phyloP scores from a whole-genome alignment of 2,113 vertebrate species.

The Sinocyclocheilus anshuiensis region DNA sequence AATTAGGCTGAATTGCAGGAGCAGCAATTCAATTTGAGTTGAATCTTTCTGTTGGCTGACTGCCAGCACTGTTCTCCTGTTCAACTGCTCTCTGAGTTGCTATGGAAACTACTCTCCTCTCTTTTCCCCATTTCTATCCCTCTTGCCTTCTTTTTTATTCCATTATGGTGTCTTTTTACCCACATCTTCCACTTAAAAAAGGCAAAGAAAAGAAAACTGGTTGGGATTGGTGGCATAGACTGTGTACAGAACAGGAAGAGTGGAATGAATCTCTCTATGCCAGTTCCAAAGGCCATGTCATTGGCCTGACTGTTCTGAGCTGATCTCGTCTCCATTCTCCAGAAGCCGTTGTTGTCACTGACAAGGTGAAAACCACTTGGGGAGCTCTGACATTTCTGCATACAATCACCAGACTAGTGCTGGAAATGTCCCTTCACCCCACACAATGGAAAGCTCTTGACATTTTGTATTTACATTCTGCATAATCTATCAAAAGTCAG shows the following conservation, averaged over 20 bases:
- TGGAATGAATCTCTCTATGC: slow-evolving; percentile 3
- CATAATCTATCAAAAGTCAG: slow-evolving; percentile 8
- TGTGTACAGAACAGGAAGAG: neutral
- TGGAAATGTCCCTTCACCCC: slow-evolving; percentile 43
- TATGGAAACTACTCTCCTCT: slow-evolving; percentile 60
- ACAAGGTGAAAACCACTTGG: slow-evolving; percentile 42
- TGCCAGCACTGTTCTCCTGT: slow-evolving; percentile 24
- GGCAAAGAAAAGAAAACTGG: neutral
- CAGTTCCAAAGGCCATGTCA: slow-evolving; percentile 15
- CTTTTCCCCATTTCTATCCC: slow-evolving; percentile 6
- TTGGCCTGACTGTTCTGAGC: slow-evolving; percentile 22
- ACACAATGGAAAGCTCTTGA: slow-evolving; percentile 42
- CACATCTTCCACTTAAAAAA: slow-evolving; percentile 13
- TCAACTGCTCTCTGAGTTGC: slow-evolving; percentile 55
- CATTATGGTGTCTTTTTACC: neutral
- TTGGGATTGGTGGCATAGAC: neutral
- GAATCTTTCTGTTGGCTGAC: slow-evolving; percentile 50
- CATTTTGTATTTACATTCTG: slow-evolving; percentile 39
- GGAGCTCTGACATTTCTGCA: slow-evolving; percentile 51
- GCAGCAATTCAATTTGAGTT: slow-evolving; percentile 46
- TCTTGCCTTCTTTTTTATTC: slow-evolving; percentile 13
- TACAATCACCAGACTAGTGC: slow-evolving; percentile 28
- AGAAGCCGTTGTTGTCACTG: slow-evolving; percentile 14
- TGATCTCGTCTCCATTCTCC: slow-evolving; percentile 10
- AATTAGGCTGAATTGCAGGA: slow-evolving; percentile 35